Percentiles rank a stretch among this genome's conserved stretches.
Conservation (phyloP, 2,888 invertebrate species). For the Phasia obesa region DNA sequence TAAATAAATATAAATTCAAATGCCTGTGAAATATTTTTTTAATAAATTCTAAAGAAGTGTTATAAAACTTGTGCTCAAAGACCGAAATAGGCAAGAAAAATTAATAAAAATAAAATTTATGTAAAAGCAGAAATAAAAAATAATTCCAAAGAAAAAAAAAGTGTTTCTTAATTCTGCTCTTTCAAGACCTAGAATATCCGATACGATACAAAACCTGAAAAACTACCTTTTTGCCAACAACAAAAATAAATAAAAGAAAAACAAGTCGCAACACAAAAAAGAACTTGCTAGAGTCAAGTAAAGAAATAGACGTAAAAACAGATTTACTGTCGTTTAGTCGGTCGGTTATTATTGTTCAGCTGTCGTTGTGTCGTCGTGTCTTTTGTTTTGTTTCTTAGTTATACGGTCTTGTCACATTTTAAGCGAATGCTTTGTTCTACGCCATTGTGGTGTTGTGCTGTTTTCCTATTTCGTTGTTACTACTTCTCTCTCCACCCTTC, state of each 20-base stretch:
- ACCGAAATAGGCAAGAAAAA: slow-evolving; percentile 42
- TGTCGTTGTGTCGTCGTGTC: slow-evolving; percentile 49
- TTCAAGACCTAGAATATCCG: slow-evolving; percentile 74
- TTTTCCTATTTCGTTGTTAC: slow-evolving; percentile 38
- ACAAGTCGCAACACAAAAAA: slow-evolving; percentile 39
- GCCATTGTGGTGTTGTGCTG: slow-evolving; percentile 41
- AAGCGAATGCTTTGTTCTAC: slow-evolving; percentile 42
- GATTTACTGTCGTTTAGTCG: slow-evolving; percentile 59
- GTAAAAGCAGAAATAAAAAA: slow-evolving; percentile 33
- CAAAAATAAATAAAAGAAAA: slow-evolving; percentile 56
- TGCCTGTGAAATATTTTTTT: background rate
- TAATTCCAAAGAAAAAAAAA: slow-evolving; percentile 58
- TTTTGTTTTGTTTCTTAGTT: slow-evolving; percentile 45
- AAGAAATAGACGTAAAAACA: slow-evolving; percentile 59
- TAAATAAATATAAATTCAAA: slow-evolving; percentile 59
- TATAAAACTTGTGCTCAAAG: slow-evolving; percentile 52
- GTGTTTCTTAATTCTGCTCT: slow-evolving; percentile 71
- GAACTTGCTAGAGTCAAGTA: slow-evolving; percentile 47
- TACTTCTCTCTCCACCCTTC: slow-evolving; percentile 33
- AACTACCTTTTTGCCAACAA: slow-evolving; percentile 76
- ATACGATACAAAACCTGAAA: slow-evolving; percentile 77
- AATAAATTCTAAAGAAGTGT: slow-evolving; percentile 54
- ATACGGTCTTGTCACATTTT: slow-evolving; percentile 47
- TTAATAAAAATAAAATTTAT: slow-evolving; percentile 22
- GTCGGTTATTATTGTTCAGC: slow-evolving; percentile 39